Evolutionary conservation across 2,797 vertebrate species (phyloP), one percentile per base, ranked within the genome.

Genomic region (Pseudomugil tenellus): DNA sequence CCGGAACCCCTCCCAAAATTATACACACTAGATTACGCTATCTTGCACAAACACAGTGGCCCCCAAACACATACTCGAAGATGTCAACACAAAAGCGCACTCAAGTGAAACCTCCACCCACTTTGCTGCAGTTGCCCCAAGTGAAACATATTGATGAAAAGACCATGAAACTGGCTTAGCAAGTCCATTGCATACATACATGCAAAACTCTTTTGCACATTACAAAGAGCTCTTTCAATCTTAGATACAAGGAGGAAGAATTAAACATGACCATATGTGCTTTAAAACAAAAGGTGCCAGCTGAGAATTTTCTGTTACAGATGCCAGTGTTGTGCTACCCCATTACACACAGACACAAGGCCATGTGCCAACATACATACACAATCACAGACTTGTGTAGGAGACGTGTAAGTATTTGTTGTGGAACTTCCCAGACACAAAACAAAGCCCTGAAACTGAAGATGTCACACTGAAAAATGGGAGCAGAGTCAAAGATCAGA

Each of bases 141-240:
- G 81, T 87, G 87, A 80, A 70, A 74, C 21, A 58, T 61, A 29
- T 61, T 82, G 75, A 88, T 80, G 72, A 84, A 89, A 79, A 76
- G 76, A 84, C 83, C 84, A 72, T 89, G 89, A 87, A 88, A 89
- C 72, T 48, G 78, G 78, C 81, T 87, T 84, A 80, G 79, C 68
- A 71, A 34, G 67, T 57, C 77, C 77, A 70, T 79, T 84, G 80
- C 75, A 70, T 32, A 31, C 75, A 64, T 53, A 48, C 61, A 73
- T 62, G 76, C 78, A 78, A 81, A 55, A 74, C 68, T 67, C 72
- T 70, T 68, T 71, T 55, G 67, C 60, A 7, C 56, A 25, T 19
- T 17, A 83, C 75, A 84, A 87, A 80, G 63, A 58, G 52, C 57
- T 56, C 63, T 76, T 76, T 79, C 66, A 63, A 41, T 60, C 46